Evolutionary conservation across 1,140 invertebrate species (phyloP).

Genomic region (Ceratosolen solmsi): DNA sequence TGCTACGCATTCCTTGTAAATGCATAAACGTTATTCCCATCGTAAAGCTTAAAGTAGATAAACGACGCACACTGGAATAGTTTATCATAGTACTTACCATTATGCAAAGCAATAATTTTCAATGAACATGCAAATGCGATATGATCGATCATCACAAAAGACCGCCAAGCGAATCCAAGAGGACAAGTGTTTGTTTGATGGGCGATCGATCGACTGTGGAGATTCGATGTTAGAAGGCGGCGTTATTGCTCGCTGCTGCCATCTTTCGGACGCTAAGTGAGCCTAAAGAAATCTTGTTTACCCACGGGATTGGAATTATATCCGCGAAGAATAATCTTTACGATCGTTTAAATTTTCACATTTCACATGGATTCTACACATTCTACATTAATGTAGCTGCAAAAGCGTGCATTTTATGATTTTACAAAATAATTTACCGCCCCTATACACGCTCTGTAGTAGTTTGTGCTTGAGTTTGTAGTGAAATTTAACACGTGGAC

Average conservation of each 20-base stretch:
- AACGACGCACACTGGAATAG: no score
- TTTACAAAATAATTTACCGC: no score
- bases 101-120: not conserved
- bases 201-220: not conserved
- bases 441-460: no score
- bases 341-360: no score
- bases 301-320: not conserved
- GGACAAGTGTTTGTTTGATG: not conserved
- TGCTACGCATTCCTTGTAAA: not conserved
- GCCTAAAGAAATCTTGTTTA: not conserved
- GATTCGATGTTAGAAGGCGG: no score
- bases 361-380: no score
- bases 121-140: not conserved
- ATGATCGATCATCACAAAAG: not conserved
- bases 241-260: not conserved
- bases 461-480: no score
- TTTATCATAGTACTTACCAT: constrained; percentile 20
- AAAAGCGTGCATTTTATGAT: no score
- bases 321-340: not conserved
- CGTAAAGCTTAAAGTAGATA: no score
- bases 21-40: not conserved
- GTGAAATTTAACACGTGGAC: no score
- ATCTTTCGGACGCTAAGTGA: not conserved
- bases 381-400: no score
- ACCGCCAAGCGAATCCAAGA: not conserved